phyloP scores from a whole-genome alignment of 30 jellyfish, hydroid and myxozoan species.

The Chrysaora quinquecirrha region DNA sequence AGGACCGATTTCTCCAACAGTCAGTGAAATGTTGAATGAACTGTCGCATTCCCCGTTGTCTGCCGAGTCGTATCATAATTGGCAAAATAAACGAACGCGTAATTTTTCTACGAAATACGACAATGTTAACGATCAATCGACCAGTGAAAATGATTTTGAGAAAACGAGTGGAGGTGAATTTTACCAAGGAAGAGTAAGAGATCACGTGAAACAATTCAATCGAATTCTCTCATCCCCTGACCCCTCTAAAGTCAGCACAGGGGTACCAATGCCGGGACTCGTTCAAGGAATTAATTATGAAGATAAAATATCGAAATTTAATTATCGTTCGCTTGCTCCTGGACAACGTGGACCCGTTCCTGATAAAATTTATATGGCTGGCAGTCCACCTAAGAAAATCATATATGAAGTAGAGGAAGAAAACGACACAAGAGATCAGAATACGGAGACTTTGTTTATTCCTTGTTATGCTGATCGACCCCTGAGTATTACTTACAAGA shows the following conservation, averaged over 20 bases:
- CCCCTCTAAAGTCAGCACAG: constrained; percentile 81
- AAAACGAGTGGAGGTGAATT: constrained; percentile 66
- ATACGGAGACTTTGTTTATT: constrained; percentile 27
- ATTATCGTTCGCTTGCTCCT: constrained; percentile 82
- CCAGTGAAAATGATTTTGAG: constrained; percentile 27
- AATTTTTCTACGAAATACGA: constrained; percentile 60
- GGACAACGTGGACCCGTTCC: constrained; percentile 78
- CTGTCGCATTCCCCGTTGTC: constrained; percentile 74
- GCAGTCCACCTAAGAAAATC: constrained; percentile 69
- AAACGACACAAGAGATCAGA: background rate
- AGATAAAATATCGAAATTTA: constrained; percentile 74
- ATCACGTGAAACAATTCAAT: constrained; percentile 79
- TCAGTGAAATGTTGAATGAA: constrained; percentile 72
- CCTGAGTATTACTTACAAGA: constrained; percentile 44
- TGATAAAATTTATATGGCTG: constrained; percentile 54
- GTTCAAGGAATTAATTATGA: constrained; percentile 72
- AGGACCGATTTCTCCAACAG: constrained; percentile 66
- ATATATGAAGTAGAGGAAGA: constrained; percentile 24
- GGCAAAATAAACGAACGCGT: constrained; percentile 61
- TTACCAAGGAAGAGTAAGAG: constrained; percentile 86
- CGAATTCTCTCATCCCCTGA: constrained; percentile 69
- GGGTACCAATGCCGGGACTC: constrained; percentile 95
- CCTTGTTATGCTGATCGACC: constrained; percentile 75
- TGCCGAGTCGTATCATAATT: constrained; percentile 23
- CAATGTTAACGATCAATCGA: constrained; percentile 27